phyloP scores from a whole-genome alignment of 2,113 vertebrate species.

The Hystrix brachyura region DNA sequence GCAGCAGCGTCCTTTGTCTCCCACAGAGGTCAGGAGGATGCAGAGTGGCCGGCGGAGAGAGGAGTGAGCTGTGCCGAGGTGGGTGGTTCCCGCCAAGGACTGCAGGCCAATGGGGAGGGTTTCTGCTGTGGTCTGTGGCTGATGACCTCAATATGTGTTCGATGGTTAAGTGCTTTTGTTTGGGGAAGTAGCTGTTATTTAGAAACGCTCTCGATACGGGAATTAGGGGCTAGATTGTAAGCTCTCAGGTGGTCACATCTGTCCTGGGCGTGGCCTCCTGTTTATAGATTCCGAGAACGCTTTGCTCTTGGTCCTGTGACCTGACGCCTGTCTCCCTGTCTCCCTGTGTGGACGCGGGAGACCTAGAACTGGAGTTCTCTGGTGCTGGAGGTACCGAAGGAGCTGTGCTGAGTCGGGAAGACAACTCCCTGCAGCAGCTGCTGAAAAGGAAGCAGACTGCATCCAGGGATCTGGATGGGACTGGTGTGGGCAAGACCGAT shows the following conservation, averaged over 20 bases:
- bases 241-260: neutral
- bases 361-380: neutral
- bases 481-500: neutral
- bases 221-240: conserved; percentile 53
- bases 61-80: neutral
- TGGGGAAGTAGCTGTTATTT: conserved; percentile 1
- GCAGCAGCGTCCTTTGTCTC: neutral
- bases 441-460: conserved; percentile 50
- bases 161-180: neutral
- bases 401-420: neutral
- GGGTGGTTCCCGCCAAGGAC: neutral
- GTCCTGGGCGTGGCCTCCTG: neutral
- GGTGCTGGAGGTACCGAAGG: neutral
- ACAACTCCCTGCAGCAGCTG: neutral
- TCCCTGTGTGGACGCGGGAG: neutral
- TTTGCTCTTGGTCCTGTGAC: conserved; percentile 4
- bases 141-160: conserved; percentile 61
- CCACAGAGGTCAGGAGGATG: neutral
- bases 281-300: conserved; percentile 52
- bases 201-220: neutral
- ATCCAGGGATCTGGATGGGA: neutral
- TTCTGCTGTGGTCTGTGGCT: conserved; percentile 72
- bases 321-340: conserved; percentile 58
- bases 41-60: neutral
- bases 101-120: neutral